Conservation (phyloP, 2,113 vertebrate species). For the Equus przewalskii region DNA sequence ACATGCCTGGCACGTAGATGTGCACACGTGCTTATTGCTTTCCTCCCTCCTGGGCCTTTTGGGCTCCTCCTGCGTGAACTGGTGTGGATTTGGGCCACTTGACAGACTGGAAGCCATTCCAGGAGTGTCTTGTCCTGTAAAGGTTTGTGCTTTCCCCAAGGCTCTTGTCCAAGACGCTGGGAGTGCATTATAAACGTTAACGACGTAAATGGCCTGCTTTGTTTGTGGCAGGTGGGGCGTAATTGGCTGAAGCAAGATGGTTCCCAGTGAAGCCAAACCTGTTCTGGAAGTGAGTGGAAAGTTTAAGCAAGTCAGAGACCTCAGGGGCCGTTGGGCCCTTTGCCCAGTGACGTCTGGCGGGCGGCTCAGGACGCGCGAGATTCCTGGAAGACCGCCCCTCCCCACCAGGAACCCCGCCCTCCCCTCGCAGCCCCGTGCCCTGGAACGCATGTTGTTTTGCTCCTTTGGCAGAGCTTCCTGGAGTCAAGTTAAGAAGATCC, state of each 20-base stretch:
- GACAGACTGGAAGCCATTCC: not conserved
- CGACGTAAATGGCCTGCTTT: not conserved
- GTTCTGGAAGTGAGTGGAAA: slow-evolving; percentile 55
- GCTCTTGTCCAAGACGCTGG: not conserved
- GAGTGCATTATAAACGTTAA: not conserved
- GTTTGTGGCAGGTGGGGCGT: not conserved
- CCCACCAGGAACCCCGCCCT: not conserved
- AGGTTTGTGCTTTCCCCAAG: not conserved
- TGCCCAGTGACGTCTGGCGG: slow-evolving; percentile 7
- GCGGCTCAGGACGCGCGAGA: not conserved
- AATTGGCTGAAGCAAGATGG: not conserved
- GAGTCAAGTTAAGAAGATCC: not conserved
- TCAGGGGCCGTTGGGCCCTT: slow-evolving; percentile 20
- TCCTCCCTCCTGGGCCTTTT: not conserved
- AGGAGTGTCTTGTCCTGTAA: not conserved
- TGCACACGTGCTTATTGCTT: accelerated
- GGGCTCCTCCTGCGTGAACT: not conserved
- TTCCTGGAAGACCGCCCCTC: slow-evolving; percentile 67
- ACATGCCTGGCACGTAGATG: accelerated
- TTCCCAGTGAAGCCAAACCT: slow-evolving; percentile 49
- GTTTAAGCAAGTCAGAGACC: not conserved
- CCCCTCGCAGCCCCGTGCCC: not conserved
- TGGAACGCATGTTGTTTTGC: not conserved
- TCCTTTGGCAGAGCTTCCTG: slow-evolving; percentile 41
- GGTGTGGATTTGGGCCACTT: not conserved